Percentiles rank a stretch among this genome's conserved stretches.
Evolutionary conservation across 2,113 vertebrate species (phyloP).

Genomic region (Oryzias melastigma): DNA sequence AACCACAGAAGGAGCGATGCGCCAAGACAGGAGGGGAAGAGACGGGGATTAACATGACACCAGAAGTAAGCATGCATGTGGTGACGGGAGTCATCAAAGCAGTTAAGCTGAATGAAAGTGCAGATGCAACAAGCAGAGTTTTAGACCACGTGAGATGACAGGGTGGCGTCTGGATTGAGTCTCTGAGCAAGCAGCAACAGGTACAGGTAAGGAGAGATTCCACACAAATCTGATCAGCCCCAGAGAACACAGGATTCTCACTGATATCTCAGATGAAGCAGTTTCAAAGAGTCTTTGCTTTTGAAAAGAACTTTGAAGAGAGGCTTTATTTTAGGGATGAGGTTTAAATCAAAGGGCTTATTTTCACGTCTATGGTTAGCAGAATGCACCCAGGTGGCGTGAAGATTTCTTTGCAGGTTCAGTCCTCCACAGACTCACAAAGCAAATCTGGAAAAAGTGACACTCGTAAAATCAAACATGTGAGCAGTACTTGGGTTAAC

Average conservation of each 20-base stretch:
- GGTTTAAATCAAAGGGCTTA: too few species aligned
- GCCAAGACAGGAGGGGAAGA: conserved; percentile 41
- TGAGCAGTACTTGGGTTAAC: too few species aligned
- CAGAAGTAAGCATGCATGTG: conserved; percentile 71
- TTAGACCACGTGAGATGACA: conserved; percentile 48
- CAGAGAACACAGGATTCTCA: conserved; percentile 2
- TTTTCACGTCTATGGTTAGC: too few species aligned
- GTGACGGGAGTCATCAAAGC: conserved; percentile 60
- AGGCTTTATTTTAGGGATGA: too few species aligned
- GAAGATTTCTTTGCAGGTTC: too few species aligned
- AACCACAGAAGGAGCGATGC: conserved; percentile 59
- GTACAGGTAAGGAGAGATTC: conserved; percentile 24
- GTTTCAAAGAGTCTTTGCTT: not conserved
- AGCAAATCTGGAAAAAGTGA: too few species aligned
- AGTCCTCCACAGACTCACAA: too few species aligned
- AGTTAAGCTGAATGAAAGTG: conserved; percentile 51
- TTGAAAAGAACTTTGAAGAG: too few species aligned
- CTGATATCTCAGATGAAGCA: not conserved
- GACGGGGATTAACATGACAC: conserved; percentile 65
- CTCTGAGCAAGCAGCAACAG: conserved; percentile 48
- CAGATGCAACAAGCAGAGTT: conserved; percentile 49
- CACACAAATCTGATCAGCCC: not conserved
- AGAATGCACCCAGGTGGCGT: too few species aligned
- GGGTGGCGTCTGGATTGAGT: conserved; percentile 12
- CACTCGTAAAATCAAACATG: too few species aligned